phyloP scores from a whole-genome alignment of 1,140 invertebrate genomes.

The Cotesia glomerata region DNA sequence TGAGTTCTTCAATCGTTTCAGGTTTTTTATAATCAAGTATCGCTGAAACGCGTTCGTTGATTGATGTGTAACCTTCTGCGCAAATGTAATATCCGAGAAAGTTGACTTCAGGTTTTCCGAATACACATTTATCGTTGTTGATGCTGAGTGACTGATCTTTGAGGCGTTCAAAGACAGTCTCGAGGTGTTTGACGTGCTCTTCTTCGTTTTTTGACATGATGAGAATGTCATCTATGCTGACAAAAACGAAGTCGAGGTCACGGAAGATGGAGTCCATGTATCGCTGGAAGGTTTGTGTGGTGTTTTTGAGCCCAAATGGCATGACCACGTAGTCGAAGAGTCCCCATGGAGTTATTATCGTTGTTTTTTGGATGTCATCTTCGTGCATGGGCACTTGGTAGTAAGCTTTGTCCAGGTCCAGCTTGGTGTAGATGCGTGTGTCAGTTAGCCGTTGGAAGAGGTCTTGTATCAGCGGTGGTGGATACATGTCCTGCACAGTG shows the following conservation, averaged over 20 bases:
- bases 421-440: constrained; percentile 45
- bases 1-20: too few relatives aligned
- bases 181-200: too few relatives aligned
- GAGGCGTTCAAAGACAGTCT: too few relatives aligned
- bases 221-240: constrained; percentile 34
- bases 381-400: constrained; percentile 53
- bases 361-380: constrained; percentile 47
- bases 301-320: constrained; percentile 47
- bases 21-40: too few relatives aligned
- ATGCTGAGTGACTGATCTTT: too few relatives aligned
- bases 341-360: constrained; percentile 40
- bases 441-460: constrained; percentile 46
- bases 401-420: constrained; percentile 50
- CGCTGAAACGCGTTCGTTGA: too few relatives aligned
- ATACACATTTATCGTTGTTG: too few relatives aligned
- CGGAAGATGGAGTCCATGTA: constrained; percentile 29
- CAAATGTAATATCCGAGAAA: too few relatives aligned
- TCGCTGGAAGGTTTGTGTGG: constrained; percentile 37
- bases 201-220: constrained; percentile 25
- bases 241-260: constrained; percentile 28
- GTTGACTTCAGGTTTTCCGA: too few relatives aligned
- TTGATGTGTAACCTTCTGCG: too few relatives aligned
- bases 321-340: constrained; percentile 44
- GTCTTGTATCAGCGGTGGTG: too few relatives aligned
- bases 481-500: too few relatives aligned